A percentile compares a stretch with the other conserved stretches of the same genome.
These are phyloP conservation scores for Epizoanthus illoricatus DNA, from an alignment of 92 coral and sea anemone species.

Conservation along the genomic window DNA sequence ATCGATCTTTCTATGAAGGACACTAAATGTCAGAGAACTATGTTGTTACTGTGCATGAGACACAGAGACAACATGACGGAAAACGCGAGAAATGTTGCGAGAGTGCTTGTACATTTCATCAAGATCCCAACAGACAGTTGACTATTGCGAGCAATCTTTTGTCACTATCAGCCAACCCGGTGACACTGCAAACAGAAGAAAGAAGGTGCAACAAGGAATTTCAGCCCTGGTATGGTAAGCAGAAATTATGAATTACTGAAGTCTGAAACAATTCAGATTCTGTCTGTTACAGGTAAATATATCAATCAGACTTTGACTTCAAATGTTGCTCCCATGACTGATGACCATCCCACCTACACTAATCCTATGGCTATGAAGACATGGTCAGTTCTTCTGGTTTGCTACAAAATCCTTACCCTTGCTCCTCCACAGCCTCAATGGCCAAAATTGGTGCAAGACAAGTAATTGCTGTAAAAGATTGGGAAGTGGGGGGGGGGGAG, in stretches of 20 bases:
- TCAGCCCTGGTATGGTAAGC: constrained; percentile 31
- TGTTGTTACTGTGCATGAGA: constrained; percentile 11
- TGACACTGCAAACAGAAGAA: not conserved
- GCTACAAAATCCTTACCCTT: no score
- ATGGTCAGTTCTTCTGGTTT: no score
- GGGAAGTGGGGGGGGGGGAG: no score
- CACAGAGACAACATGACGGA: constrained; percentile 1
- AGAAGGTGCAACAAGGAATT: not conserved
- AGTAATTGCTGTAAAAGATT: no score
- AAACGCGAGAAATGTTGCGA: not conserved
- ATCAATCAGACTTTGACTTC: no score
- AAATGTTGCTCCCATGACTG: no score
- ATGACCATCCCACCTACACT: no score
- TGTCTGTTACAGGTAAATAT: no score
- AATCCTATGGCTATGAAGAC: no score
- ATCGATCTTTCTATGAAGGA: not conserved
- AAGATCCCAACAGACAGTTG: not conserved
- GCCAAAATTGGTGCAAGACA: no score
- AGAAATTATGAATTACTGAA: not conserved
- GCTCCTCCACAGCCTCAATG: no score
- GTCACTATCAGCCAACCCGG: constrained; percentile 9
- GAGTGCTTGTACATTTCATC: not conserved
- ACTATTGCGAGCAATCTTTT: constrained; percentile 14
- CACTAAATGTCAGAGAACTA: constrained; percentile 9
- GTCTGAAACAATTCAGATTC: not conserved